A percentile compares a stretch with the other conserved stretches of the same genome.
These are phyloP conservation scores for Punctoribates punctum DNA, from an alignment of 2,888 invertebrate genomes.

Conservation along the genomic window DNA sequence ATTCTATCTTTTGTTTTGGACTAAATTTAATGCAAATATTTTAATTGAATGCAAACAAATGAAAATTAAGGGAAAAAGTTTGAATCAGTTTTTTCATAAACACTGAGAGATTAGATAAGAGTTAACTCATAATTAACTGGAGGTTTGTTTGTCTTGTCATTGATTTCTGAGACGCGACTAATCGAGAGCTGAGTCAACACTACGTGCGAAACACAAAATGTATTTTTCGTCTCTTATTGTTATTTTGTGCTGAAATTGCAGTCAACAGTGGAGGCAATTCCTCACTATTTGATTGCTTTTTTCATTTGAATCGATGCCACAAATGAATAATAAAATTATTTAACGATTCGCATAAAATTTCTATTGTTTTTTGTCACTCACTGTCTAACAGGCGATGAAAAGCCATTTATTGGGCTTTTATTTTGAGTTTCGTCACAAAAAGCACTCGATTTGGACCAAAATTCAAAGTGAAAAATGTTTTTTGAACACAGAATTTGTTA, in stretches of 20 bases:
- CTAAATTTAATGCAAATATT: too few relatives aligned
- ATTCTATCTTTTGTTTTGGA: too few relatives aligned
- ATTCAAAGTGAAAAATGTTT: neutral
- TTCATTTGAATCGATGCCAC: neutral
- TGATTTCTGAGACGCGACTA: neutral
- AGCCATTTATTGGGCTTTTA: too few relatives aligned
- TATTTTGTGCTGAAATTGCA: neutral
- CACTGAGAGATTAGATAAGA: too few relatives aligned
- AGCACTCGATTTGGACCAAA: neutral
- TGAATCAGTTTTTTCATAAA: too few relatives aligned
- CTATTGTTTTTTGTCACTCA: neutral
- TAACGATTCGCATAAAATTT: neutral
- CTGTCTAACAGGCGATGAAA: neutral
- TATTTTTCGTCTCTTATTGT: neutral
- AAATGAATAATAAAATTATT: constrained; percentile 14
- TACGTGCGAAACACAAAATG: constrained; percentile 15
- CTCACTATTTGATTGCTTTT: neutral
- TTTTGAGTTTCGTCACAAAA: neutral
- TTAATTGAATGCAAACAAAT: too few relatives aligned
- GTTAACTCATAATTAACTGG: neutral
- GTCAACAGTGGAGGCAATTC: neutral
- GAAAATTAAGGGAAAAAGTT: too few relatives aligned
- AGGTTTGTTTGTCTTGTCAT: neutral
- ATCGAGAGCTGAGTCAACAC: constrained; percentile 20
- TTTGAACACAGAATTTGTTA: constrained; percentile 16